Evolutionary conservation across 2,888 invertebrate species (phyloP), one percentile per base, ranked within the genome.

Genomic region (Trissolcus brochymenae): DNA sequence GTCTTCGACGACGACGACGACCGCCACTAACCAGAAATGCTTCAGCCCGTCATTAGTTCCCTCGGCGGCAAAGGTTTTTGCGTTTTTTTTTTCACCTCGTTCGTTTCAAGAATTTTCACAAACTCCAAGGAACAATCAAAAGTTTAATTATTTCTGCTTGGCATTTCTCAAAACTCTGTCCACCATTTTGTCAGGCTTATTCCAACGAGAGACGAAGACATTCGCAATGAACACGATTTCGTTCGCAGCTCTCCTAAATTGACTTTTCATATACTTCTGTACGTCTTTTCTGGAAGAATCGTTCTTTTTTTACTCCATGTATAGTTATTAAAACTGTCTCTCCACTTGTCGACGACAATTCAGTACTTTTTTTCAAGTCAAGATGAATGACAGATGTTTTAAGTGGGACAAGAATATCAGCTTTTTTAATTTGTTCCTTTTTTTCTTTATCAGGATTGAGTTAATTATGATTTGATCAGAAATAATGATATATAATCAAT

Each of bases 1-100:
- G 64, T 76, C 73, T 57, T 68, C 79, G 68, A 71, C 53, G 70
- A 65, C 76, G 72, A 61, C 70, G 70, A 66, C 76, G 72, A 61
- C 70, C 35, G 59, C 73, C 50, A 54, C 61, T 70, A 67, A 71
- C 62, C 61, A 66, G 72, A 74, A 73, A 75, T 75, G 71, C 75
- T 72, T 71, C 70, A 72, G 66, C 78, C 59, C 74, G 71, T 76
- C 76, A 76, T 76, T 76, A 64, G 64, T 68, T 40, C 40, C 29
- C 29, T 29, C 7, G 29, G 29, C 29, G 4, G 29, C 29, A 29
- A 29, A 29, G 59, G 16, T 60, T 21, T 14, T 40, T 21, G n/a
- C 21, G 13, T 40, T n/a, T 40, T 61, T 43, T 53, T 59, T 53
- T 57, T 61, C 21, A 7, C 43, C 9, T 35, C 54, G 9, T 21